Evolutionary conservation across 1,140 invertebrate species (phyloP).

Genomic region (Plodia interpunctella): DNA sequence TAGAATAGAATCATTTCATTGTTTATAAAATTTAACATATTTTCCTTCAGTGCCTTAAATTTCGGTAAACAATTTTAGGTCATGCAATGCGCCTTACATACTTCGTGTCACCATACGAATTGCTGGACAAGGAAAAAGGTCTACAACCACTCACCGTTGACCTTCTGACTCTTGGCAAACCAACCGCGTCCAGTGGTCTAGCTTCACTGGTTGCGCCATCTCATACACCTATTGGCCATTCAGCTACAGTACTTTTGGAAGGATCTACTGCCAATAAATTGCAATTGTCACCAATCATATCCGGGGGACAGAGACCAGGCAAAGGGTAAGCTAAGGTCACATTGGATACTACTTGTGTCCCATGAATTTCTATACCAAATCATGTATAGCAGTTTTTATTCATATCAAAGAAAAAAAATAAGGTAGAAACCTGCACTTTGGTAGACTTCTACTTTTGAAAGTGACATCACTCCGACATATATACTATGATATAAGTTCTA

Average conservation of each 20-base stretch:
- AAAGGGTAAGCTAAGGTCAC: slow-evolving; percentile 87
- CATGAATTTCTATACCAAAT: too few species aligned
- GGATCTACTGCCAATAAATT: slow-evolving; percentile 92
- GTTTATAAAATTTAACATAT: too few species aligned
- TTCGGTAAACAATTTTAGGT: slow-evolving; percentile 78
- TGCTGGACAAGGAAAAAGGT: slow-evolving; percentile 87
- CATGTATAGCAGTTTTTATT: too few species aligned
- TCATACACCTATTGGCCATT: slow-evolving; percentile 83
- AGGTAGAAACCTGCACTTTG: too few species aligned
- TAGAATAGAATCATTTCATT: too few species aligned
- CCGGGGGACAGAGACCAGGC: slow-evolving; percentile 83
- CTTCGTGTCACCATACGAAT: slow-evolving; percentile 96
- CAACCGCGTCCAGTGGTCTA: slow-evolving; percentile 39
- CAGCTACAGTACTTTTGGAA: slow-evolving; percentile 93
- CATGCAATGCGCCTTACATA: slow-evolving; percentile 96
- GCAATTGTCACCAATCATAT: slow-evolving; percentile 89
- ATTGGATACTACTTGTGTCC: too few species aligned
- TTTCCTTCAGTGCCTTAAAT: too few species aligned
- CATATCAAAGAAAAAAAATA: too few species aligned
- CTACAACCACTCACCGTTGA: slow-evolving; percentile 86
- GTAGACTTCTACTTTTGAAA: too few species aligned
- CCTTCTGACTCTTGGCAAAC: slow-evolving; percentile 77
- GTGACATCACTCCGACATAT: too few species aligned
- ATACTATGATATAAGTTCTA: too few species aligned
- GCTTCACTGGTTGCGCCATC: slow-evolving; percentile 46